Evolutionary conservation across 2,888 invertebrate genomes (phyloP).

Genomic region (Drosophila koepferae): DNA sequence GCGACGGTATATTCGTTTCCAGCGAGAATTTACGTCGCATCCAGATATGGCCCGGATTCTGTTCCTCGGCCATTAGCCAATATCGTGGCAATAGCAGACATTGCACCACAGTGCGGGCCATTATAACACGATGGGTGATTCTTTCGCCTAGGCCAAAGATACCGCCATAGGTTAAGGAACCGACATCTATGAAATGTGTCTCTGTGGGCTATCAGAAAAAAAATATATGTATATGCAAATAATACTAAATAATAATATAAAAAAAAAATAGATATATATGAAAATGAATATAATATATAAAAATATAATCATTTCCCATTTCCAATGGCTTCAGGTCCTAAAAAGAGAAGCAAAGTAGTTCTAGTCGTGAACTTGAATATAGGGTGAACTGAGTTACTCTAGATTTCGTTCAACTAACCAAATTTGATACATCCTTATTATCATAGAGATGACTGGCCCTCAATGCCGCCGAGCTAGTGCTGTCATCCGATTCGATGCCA

Average conservation of each 20-base stretch:
- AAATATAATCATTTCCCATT: too few relatives aligned
- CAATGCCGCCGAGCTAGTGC: background rate
- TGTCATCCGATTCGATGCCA: background rate
- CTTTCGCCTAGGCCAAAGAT: constrained; percentile 90
- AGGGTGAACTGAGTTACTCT: background rate
- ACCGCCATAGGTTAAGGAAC: constrained; percentile 80
- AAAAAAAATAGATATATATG: background rate
- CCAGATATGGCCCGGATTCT: constrained; percentile 85
- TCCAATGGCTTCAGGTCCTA: too few relatives aligned
- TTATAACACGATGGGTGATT: constrained; percentile 88
- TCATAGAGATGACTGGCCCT: background rate
- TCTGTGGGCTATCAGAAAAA: constrained; percentile 43
- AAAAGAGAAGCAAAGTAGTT: background rate
- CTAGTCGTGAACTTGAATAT: background rate
- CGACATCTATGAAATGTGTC: constrained; percentile 84
- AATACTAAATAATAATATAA: too few relatives aligned
- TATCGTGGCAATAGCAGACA: constrained; percentile 90
- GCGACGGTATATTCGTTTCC: constrained; percentile 82
- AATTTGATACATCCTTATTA: background rate
- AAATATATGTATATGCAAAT: background rate
- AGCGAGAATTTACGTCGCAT: constrained; percentile 80
- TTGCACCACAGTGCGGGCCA: constrained; percentile 88
- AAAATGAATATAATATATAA: background rate
- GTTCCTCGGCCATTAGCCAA: constrained; percentile 88
- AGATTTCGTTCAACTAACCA: background rate